A percentile compares a stretch with the other conserved stretches of the same genome.
Conservation (phyloP, 2,113 vertebrate species). For the Syrrhaptes paradoxus region DNA sequence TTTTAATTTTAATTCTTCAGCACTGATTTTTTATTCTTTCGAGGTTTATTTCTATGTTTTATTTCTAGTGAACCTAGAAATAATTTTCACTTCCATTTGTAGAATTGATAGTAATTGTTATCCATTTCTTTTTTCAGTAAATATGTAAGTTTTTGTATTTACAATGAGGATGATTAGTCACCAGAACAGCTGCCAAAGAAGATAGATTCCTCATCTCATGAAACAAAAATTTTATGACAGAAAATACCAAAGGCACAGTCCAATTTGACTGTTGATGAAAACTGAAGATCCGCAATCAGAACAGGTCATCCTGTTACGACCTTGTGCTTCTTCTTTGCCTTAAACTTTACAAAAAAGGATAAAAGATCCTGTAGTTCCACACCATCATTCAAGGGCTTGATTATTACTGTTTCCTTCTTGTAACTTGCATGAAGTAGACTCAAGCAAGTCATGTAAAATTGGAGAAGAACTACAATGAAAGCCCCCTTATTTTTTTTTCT, state of each 20-base stretch:
- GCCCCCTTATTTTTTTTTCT: background rate
- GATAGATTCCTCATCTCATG: background rate
- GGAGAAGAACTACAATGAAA: background rate
- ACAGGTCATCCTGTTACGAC: background rate
- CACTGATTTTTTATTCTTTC: background rate
- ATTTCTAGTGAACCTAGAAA: background rate
- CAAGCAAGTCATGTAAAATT: background rate
- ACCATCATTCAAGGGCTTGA: background rate
- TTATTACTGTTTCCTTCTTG: background rate
- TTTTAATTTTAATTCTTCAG: background rate
- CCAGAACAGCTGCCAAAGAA: background rate
- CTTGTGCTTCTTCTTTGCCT: background rate
- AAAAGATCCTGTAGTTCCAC: background rate
- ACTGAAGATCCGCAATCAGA: background rate
- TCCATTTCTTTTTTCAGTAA: background rate
- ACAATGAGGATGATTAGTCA: background rate
- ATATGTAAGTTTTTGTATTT: fast-evolving
- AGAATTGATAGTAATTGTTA: background rate
- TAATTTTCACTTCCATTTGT: background rate
- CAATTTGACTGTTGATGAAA: background rate
- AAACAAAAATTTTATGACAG: background rate
- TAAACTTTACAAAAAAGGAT: background rate
- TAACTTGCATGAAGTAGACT: background rate
- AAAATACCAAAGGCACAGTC: background rate
- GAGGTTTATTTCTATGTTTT: background rate